A percentile compares a stretch with the other conserved stretches of the same genome.
Evolutionary conservation across 2,797 vertebrate species (phyloP).

Genomic region (Etheostoma nigrum): DNA sequence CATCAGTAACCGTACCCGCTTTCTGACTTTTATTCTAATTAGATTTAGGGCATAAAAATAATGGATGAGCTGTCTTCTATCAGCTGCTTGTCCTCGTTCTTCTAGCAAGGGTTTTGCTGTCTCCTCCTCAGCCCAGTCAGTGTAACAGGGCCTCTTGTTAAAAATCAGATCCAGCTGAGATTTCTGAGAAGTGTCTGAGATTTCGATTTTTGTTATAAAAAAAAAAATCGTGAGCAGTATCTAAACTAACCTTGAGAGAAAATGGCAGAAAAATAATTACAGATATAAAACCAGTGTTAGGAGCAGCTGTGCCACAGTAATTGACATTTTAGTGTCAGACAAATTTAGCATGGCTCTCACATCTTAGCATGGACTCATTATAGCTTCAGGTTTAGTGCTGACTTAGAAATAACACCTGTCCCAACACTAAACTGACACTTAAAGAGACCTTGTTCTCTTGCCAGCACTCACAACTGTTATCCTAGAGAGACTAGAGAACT

Average conservation of each 20-base stretch:
- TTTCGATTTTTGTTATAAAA: background rate
- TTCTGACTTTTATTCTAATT: constrained; percentile 72
- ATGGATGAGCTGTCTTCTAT: constrained; percentile 55
- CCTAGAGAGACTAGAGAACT: background rate
- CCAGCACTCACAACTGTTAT: constrained; percentile 40
- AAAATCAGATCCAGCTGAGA: background rate
- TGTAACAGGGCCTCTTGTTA: constrained; percentile 15
- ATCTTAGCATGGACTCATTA: constrained; percentile 64
- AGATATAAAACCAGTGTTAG: constrained; percentile 46
- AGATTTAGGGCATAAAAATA: constrained; percentile 68
- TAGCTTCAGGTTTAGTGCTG: constrained; percentile 76
- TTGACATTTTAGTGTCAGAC: constrained; percentile 74
- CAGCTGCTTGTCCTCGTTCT: constrained; percentile 56
- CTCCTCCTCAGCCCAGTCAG: background rate
- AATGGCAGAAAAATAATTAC: constrained; percentile 25
- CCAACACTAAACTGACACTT: constrained; percentile 61
- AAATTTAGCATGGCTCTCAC: constrained; percentile 79
- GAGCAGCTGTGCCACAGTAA: constrained; percentile 70
- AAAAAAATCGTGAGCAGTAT: background rate
- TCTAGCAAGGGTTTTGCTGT: constrained; percentile 20
- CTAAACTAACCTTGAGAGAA: constrained; percentile 9
- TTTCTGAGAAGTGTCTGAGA: background rate
- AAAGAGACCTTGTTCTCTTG: constrained; percentile 48
- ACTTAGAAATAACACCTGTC: constrained; percentile 78
- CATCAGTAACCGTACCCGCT: constrained; percentile 61